Base-by-base conservation (phyloP, 2,888 invertebrate species). In the Heliconius sara region DNA sequence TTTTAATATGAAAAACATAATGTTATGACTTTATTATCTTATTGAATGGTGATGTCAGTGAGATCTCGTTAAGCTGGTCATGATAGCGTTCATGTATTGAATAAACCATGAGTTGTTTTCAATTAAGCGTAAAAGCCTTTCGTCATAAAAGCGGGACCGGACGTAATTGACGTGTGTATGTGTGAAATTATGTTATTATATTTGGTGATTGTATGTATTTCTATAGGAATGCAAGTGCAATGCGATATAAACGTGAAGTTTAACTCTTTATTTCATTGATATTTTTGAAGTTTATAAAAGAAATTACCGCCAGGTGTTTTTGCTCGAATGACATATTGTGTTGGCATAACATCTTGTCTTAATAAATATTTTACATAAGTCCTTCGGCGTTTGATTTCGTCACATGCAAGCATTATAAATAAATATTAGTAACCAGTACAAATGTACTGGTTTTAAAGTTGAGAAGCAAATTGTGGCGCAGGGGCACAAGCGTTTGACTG, bases 31-130 rank as follows among this genome's bases (percentile, higher is more conserved):
- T 73, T 79, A 76, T 80, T 84, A 80, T 77, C 34, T 79, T 76
- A 83, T 79, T 76, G 79, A 76, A 74, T 74, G 81, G 84, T 84
- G 85, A 88, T 90, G 88, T 89, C 88, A 86, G 88, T 88, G 82
- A 84, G 91, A 80, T 88, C 91, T 87, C 79, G 84, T 83, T 88
- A 89, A 83, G 86, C 86, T 92, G 93, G 93, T 82, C 83, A 82
- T 83, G 86, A 89, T 88, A 87, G 85, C 84, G 86, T 86, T 86
- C 90, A 87, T 88, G 92, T 88, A 87, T 90, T 94, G 94, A 94
- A 94, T 94, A 93, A 94, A 93, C 92, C 93, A 94, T 94, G 94
- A 94, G 93, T 90, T 93, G 93, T 94, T 93, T 94, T 94, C 93
- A 94, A 94, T 94, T 94, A 93, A 88, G 91, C 92, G 93, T 93